phyloP scores from a whole-genome alignment of 2,113 vertebrate genomes.

The Campylomormyrus tamandua region DNA sequence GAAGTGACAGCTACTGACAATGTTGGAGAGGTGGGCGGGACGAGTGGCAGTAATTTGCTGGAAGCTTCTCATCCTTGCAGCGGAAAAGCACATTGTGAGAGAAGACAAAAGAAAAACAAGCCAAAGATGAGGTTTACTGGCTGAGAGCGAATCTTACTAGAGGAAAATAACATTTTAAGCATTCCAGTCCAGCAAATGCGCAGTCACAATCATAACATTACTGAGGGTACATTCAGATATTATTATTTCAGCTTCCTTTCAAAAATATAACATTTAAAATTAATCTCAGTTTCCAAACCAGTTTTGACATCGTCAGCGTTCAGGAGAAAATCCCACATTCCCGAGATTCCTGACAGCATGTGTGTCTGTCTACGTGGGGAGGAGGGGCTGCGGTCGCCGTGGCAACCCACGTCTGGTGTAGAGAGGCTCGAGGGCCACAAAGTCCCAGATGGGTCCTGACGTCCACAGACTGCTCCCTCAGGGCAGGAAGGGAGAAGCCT shows the following conservation, averaged over 20 bases:
- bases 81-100: not conserved
- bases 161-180: not conserved
- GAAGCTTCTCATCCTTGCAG: not conserved
- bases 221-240: not conserved
- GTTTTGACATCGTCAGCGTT: not conserved
- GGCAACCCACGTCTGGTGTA: constrained; percentile 39
- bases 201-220: not conserved
- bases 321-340: not conserved
- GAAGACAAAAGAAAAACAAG: not conserved
- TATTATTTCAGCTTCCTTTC: not conserved
- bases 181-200: not conserved
- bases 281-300: not conserved
- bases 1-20: not conserved
- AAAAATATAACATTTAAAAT: not conserved
- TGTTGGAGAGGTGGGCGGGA: not conserved
- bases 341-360: not conserved
- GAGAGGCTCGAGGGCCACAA: not conserved
- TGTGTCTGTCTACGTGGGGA: not conserved
- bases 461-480: constrained; percentile 9
- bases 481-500: constrained; percentile 37
- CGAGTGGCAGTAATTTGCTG: not conserved
- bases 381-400: constrained; percentile 28
- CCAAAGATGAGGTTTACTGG: not conserved
- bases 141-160: not conserved
- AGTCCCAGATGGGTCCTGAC: constrained; percentile 24